phyloP scores from a whole-genome alignment of 2,888 invertebrate genomes.

The Cyrtodaria siliqua region DNA sequence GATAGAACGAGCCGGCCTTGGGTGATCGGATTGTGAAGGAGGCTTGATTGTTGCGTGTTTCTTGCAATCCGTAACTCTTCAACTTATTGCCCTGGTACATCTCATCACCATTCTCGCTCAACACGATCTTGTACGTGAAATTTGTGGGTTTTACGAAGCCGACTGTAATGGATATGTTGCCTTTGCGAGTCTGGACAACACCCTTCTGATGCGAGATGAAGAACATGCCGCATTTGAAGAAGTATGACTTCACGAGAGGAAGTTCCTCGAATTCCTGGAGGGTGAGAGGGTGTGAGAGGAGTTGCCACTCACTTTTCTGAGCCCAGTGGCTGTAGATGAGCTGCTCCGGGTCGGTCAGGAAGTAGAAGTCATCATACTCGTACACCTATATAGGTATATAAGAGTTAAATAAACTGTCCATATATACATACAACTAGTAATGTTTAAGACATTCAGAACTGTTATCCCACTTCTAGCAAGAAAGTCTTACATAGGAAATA shows the following conservation, averaged over 20 bases:
- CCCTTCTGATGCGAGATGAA: constrained; percentile 83
- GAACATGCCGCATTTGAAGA: constrained; percentile 86
- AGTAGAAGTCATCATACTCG: constrained; percentile 99
- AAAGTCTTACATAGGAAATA: no score
- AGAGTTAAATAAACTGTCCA: no score
- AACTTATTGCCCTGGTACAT: constrained; percentile 82
- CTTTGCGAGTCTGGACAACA: constrained; percentile 83
- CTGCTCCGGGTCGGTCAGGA: constrained; percentile 97
- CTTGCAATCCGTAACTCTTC: constrained; percentile 84
- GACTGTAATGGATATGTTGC: constrained; percentile 83
- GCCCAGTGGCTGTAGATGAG: constrained; percentile 86
- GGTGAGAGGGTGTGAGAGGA: constrained; percentile 78
- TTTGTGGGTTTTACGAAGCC: constrained; percentile 84
- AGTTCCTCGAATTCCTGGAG: constrained; percentile 85
- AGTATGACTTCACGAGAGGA: constrained; percentile 86
- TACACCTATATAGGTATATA: constrained; percentile 90
- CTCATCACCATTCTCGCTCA: constrained; percentile 82
- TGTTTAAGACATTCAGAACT: no score
- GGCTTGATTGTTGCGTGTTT: constrained; percentile 83
- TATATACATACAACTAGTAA: no score
- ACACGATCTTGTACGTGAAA: constrained; percentile 85
- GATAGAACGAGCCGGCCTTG: constrained; percentile 82
- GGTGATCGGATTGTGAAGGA: constrained; percentile 84
- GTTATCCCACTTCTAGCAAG: no score
- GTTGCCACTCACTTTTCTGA: constrained; percentile 84